Base-by-base conservation (phyloP, 2,888 invertebrate genomes). In the Chymomyza fuscimana region DNA sequence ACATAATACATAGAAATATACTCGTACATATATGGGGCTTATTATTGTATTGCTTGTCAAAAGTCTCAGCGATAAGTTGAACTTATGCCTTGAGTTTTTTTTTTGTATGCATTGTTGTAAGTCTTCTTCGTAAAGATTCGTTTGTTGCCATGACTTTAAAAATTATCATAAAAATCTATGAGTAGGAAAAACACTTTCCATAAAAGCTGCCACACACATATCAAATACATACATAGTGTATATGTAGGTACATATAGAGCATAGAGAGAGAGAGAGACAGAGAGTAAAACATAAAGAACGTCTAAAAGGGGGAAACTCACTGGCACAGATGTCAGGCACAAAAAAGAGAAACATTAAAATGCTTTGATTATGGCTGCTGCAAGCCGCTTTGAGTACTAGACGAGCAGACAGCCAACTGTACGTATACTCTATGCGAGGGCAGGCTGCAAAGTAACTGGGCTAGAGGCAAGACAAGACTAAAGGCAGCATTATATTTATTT, bases 121-220 rank as follows among this genome's bases (percentile, higher is more conserved):
- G 12, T 46, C 40, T 46, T 12, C 40, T 12, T 12, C 1, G 6
- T 32, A 25, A 25, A 46, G 52, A 19, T 9, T 16, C 16, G 52
- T 9, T 54, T 16, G 16, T 10, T 54, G 58, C 9, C 58, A 22
- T 9, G 22, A 22, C 25, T 58, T 58, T 19, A 29, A 60, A 60
- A 36, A 60, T 60, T 36, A 36, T 60, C 32, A 60, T 60, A 60
- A 32, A 60, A 60, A n/a, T 60, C 60, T 60, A 60, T 60, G 60
- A 60, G 32, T 15, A 60, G 60, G 60, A 25, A 25, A 19, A 58
- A 58, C 58, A 58, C 25, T 58, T 58, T 58, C 58, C 58, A 58
- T 58, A 58, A 19, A 58, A 58, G 25, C 58, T 54, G 10, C 40
- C 54, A 54, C 10, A 54, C 54, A 46, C 40, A 46, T 10, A 40